Conservation (phyloP, 2,113 vertebrate genomes). For the Pipra filicauda region DNA sequence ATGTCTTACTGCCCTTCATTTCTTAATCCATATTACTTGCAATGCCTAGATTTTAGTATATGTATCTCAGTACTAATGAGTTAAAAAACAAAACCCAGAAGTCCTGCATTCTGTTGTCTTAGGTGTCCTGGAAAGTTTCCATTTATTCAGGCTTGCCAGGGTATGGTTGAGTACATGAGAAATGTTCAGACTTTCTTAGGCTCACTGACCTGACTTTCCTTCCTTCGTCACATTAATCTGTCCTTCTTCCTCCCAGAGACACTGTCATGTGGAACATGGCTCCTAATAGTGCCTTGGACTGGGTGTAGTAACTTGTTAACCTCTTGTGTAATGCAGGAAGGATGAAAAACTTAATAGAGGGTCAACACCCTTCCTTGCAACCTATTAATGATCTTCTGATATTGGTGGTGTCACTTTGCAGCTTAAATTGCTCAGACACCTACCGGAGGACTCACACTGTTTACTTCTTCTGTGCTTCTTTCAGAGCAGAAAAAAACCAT, state of each 20-base stretch:
- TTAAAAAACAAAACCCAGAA: neutral
- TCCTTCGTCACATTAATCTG: neutral
- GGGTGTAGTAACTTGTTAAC: neutral
- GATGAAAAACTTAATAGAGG: neutral
- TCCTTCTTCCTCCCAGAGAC: neutral
- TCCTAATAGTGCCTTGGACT: neutral
- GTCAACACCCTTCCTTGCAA: constrained; percentile 11
- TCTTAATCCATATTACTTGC: neutral
- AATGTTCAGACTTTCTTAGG: neutral
- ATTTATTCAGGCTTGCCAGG: neutral
- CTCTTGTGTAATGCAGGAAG: constrained; percentile 16
- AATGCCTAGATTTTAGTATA: neutral
- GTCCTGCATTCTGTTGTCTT: neutral
- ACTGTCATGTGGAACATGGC: neutral
- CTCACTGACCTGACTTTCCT: neutral
- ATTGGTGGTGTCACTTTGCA: neutral
- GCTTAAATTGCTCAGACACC: neutral
- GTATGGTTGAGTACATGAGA: neutral
- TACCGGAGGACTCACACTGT: neutral
- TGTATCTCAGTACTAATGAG: neutral
- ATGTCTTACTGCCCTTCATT: neutral
- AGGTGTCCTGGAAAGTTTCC: neutral
- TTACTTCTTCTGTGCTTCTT: neutral
- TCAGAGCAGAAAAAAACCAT: neutral
- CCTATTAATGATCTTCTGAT: neutral